Percentiles rank a stretch among this genome's conserved stretches.
These are phyloP conservation scores for Agrypnia vestita DNA, from an alignment of 1,140 invertebrate genomes.

Conservation along the genomic window DNA sequence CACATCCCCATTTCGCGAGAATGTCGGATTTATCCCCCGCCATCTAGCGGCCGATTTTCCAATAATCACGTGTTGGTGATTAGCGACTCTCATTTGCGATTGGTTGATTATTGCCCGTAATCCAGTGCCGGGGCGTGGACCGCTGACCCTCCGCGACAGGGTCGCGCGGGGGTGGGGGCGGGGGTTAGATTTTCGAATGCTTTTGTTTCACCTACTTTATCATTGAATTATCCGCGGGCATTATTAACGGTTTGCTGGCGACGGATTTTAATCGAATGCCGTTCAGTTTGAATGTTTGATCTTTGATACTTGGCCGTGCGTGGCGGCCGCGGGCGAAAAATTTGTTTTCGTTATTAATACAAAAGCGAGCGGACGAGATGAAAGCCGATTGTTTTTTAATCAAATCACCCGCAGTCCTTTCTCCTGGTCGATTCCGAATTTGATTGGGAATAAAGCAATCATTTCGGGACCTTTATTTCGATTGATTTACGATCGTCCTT, in stretches of 20 bases:
- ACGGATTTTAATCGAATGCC: conserved; percentile 49
- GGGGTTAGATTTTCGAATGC: not conserved
- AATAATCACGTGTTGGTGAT: conserved; percentile 25
- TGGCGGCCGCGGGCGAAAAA: conserved; percentile 31
- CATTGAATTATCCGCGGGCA: conserved; percentile 46
- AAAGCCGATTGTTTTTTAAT: conserved; percentile 40
- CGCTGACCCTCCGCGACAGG: too few relatives aligned
- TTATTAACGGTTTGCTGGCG: conserved; percentile 51
- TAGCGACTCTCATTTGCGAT: conserved; percentile 23
- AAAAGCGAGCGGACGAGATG: conserved; percentile 23
- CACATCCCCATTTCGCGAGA: not conserved
- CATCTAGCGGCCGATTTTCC: conserved; percentile 1
- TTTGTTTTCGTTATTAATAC: conserved; percentile 37
- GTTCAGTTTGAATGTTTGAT: conserved; percentile 43
- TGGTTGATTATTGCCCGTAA: conserved; percentile 6
- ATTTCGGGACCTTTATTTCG: not conserved
- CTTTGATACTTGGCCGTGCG: conserved; percentile 37
- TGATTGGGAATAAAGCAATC: conserved; percentile 21
- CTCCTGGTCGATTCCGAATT: not conserved
- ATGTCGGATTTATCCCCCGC: not conserved
- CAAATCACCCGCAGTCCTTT: conserved; percentile 27
- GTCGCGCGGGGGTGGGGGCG: not conserved
- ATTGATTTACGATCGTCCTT: not conserved
- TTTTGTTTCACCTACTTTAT: conserved; percentile 42
- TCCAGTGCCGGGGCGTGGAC: not conserved